Evolutionary conservation across 2,797 vertebrate genomes (phyloP).

Genomic region (Pelodytes ibericus): DNA sequence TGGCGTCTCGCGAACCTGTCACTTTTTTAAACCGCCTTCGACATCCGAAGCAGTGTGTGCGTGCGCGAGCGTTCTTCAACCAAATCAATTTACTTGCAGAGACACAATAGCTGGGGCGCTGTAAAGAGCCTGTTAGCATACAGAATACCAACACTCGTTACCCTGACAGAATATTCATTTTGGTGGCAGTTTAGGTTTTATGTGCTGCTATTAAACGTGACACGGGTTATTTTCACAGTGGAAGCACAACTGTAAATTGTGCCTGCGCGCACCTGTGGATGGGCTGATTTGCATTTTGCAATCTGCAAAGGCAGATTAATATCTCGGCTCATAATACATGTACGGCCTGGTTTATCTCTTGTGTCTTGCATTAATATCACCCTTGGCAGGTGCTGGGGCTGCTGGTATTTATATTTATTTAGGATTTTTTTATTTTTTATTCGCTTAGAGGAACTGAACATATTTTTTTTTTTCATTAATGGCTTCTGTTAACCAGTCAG

Average conservation of each 20-base stretch:
- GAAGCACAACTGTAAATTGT: constrained; percentile 62
- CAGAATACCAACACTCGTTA: constrained; percentile 57
- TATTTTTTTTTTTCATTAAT: too few species aligned
- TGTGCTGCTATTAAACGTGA: constrained; percentile 61
- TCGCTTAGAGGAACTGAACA: too few species aligned
- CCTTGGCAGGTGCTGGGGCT: constrained; percentile 25
- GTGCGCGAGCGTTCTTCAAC: too few species aligned
- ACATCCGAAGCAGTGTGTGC: constrained; percentile 19
- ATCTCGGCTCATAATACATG: constrained; percentile 58
- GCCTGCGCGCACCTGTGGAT: constrained; percentile 59
- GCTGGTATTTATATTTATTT: constrained; percentile 18
- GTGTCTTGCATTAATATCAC: constrained; percentile 61
- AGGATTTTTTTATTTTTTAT: too few species aligned
- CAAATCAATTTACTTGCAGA: constrained; percentile 43
- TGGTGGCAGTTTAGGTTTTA: constrained; percentile 59
- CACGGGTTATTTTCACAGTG: constrained; percentile 65
- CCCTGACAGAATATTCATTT: constrained; percentile 64
- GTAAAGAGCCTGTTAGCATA: constrained; percentile 52
- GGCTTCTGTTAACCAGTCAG: too few species aligned
- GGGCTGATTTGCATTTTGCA: constrained; percentile 67
- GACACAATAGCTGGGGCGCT: constrained; percentile 41
- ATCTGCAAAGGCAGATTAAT: constrained; percentile 63
- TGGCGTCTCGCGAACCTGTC: constrained; percentile 31
- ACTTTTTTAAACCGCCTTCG: constrained; percentile 21
- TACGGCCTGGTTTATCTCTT: constrained; percentile 51